phyloP scores from a whole-genome alignment of 2,797 vertebrate species.

The Helostoma temminkii region DNA sequence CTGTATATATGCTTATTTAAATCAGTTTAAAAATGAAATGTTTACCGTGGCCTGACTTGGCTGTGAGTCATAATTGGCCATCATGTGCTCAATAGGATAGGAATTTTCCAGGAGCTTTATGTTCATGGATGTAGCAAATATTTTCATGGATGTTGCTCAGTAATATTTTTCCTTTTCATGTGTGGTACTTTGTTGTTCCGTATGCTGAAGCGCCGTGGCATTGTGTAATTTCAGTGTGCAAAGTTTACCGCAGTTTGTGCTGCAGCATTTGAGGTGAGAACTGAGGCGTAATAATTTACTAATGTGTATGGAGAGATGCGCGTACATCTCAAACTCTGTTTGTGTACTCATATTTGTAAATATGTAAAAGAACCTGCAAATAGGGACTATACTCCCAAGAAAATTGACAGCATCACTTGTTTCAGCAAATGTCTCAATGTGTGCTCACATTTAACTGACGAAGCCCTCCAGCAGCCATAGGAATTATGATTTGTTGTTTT shows the following conservation, averaged over 20 bases:
- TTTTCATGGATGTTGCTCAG: not conserved
- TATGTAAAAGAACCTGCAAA: not conserved
- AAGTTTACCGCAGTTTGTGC: not conserved
- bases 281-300: not conserved
- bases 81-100: not conserved
- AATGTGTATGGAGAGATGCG: not conserved
- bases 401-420: not conserved
- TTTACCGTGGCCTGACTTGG: not conserved
- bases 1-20: not conserved
- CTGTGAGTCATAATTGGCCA: not conserved
- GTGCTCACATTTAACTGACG: too few relatives aligned
- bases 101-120: not conserved
- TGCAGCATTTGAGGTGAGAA: not conserved
- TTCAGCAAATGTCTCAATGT: not conserved
- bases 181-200: not conserved
- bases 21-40: constrained; percentile 18
- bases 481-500: not conserved
- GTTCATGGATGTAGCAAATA: not conserved
- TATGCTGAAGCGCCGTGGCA: not conserved
- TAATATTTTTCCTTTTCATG: not conserved
- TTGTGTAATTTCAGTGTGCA: not conserved
- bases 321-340: not conserved
- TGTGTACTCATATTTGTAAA: not conserved
- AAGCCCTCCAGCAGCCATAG: too few relatives aligned
- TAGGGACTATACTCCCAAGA: not conserved